Conservation (phyloP, 2,797 vertebrate genomes). For the Stomatorhinus walkeri region DNA sequence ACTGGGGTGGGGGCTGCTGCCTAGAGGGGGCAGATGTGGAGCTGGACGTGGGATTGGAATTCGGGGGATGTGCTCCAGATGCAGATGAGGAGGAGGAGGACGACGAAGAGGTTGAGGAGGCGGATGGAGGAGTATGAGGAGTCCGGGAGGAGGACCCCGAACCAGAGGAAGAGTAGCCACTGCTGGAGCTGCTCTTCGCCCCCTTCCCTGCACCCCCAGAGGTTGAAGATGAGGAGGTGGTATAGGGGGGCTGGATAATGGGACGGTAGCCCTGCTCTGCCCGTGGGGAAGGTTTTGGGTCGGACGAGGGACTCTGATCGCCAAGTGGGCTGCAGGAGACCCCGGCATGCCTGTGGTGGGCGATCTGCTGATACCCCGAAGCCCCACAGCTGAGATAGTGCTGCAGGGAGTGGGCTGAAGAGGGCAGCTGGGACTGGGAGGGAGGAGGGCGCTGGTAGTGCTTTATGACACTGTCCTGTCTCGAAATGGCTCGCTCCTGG, state of each 20-base stretch:
- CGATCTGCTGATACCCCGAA: conserved; percentile 79
- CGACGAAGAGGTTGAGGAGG: conserved; percentile 69
- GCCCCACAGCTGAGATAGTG: conserved; percentile 88
- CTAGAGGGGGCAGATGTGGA: conserved; percentile 67
- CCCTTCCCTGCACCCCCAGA: conserved; percentile 62
- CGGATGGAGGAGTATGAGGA: conserved; percentile 70
- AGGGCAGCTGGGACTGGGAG: conserved; percentile 72
- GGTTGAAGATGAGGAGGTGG: conserved; percentile 56
- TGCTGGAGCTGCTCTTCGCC: conserved; percentile 68
- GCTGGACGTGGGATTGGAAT: conserved; percentile 52
- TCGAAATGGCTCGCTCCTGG: conserved; percentile 80
- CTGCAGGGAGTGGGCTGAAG: conserved; percentile 81
- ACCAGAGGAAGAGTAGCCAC: conserved; percentile 76
- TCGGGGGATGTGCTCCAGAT: conserved; percentile 57
- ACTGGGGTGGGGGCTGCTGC: conserved; percentile 64
- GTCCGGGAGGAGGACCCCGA: conserved; percentile 68
- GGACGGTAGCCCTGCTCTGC: conserved; percentile 72
- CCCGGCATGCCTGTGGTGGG: conserved; percentile 72
- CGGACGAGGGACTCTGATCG: conserved; percentile 75
- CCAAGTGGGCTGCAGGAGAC: conserved; percentile 83
- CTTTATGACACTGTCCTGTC: conserved; percentile 90
- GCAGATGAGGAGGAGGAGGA: conserved; percentile 71
- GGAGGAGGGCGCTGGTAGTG: conserved; percentile 86
- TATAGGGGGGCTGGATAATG: conserved; percentile 81
- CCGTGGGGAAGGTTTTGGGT: conserved; percentile 59